Conservation (phyloP, 2,113 vertebrate genomes). For the Aegotheles bennettii region DNA sequence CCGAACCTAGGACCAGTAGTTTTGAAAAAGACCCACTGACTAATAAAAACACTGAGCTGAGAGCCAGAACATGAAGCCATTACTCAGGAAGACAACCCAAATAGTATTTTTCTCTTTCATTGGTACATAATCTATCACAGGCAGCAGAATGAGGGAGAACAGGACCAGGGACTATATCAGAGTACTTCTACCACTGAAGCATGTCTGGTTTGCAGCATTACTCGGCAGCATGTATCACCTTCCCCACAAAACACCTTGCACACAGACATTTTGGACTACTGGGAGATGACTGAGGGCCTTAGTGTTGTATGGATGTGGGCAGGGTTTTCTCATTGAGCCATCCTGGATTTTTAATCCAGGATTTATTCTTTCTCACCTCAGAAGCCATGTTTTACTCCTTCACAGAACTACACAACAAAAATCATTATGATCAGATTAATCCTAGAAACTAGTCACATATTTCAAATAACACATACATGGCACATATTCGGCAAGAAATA, state of each 20-base stretch:
- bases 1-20: not conserved
- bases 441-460: not conserved
- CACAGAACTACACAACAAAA: not conserved
- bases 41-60: not conserved
- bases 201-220: fast-evolving
- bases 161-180: not conserved
- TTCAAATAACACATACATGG: not conserved
- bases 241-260: fast-evolving
- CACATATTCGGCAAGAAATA: not conserved
- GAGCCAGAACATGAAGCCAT: not conserved
- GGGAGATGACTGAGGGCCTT: no score
- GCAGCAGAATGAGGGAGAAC: not conserved
- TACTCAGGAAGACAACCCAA: not conserved
- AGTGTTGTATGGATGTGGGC: fast-evolving
- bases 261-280: not conserved
- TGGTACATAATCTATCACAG: not conserved
- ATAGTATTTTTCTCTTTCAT: not conserved
- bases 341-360: not conserved
- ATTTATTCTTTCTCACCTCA: not conserved
- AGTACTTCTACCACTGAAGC: fast-evolving
- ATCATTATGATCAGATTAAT: not conserved
- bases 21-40: not conserved
- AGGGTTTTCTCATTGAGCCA: not conserved
- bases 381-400: not conserved
- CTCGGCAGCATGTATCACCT: fast-evolving